These are phyloP conservation scores for Isichthys henryi DNA, from an alignment of 2,113 vertebrate species.

Conservation along the genomic window DNA sequence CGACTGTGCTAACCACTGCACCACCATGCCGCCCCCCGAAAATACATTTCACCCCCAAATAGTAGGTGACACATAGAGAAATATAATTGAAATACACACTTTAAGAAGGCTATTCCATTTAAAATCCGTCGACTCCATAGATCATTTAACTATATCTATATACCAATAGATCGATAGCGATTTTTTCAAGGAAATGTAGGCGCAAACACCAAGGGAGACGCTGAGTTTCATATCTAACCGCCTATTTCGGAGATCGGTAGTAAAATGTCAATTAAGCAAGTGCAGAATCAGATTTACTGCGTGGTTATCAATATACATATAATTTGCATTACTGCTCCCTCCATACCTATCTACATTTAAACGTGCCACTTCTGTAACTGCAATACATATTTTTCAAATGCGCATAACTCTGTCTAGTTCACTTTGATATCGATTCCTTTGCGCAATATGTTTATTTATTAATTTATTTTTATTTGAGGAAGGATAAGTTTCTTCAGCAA, in stretches of 20 bases:
- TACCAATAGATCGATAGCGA: background rate
- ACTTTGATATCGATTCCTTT: background rate
- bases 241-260: background rate
- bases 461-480: background rate
- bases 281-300: background rate
- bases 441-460: background rate
- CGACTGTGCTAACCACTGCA: too few species aligned
- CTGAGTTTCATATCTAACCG: background rate
- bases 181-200: background rate
- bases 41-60: background rate
- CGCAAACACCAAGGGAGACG: background rate
- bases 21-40: too few species aligned
- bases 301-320: background rate
- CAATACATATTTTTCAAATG: background rate
- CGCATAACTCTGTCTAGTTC: background rate
- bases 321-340: background rate
- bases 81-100: background rate
- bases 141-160: background rate
- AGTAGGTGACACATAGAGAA: background rate
- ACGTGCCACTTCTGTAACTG: background rate
- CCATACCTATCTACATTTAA: background rate
- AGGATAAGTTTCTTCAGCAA: background rate
- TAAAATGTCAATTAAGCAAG: background rate
- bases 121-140: background rate
- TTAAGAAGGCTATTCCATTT: background rate